These are phyloP conservation scores for Arrhamphus sclerolepis DNA, from an alignment of 2,797 vertebrate species.

Conservation along the genomic window DNA sequence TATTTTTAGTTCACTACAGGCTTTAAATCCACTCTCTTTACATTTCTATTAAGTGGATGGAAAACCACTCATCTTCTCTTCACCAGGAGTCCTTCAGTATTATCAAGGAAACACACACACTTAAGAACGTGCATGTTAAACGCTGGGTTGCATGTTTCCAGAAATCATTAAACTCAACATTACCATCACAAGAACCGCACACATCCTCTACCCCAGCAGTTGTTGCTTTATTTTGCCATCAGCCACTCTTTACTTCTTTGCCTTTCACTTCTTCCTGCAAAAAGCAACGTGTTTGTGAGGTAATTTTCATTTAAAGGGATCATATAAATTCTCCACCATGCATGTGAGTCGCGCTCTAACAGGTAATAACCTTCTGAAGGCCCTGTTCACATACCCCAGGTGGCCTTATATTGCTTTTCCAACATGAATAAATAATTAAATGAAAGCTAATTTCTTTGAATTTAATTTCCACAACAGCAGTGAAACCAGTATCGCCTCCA, in stretches of 20 bases:
- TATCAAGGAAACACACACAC: conserved; percentile 1
- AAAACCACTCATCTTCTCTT: conserved; percentile 6
- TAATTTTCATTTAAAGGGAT: conserved; percentile 73
- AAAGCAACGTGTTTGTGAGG: conserved; percentile 55
- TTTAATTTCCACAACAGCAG: conserved; percentile 75
- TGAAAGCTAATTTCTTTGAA: conserved; percentile 77
- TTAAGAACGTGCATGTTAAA: conserved; percentile 4
- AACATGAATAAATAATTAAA: conserved; percentile 82
- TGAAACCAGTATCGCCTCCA: conserved; percentile 73
- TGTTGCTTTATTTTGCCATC: conserved; percentile 19
- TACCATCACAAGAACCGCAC: neutral
- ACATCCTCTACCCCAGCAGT: neutral
- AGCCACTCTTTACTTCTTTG: conserved; percentile 42
- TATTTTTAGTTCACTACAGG: conserved; percentile 27
- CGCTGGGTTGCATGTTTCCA: conserved; percentile 5
- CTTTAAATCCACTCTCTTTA: conserved; percentile 18
- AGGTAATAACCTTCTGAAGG: conserved; percentile 80
- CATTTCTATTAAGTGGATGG: conserved; percentile 6
- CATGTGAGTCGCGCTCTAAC: conserved; percentile 70
- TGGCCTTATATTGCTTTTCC: conserved; percentile 65
- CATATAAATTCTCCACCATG: conserved; percentile 69
- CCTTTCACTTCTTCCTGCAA: conserved; percentile 35
- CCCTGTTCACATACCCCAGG: conserved; percentile 60
- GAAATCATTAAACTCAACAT: neutral
- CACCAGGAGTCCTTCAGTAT: neutral